Evolutionary conservation across 2,113 vertebrate species (phyloP).

Genomic region (Pseudorhombus dupliciocellatus): DNA sequence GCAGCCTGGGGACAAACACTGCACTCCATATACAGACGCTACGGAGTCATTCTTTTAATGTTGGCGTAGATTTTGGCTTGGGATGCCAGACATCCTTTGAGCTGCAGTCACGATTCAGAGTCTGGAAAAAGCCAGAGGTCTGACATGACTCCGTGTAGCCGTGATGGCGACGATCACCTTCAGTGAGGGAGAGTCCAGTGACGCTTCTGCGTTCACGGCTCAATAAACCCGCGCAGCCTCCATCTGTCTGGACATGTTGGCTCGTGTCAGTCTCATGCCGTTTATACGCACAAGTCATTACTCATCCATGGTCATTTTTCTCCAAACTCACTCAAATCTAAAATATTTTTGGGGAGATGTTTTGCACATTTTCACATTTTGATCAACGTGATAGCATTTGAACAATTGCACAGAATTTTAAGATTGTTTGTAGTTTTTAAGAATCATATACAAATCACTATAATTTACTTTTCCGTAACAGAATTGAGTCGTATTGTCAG

Average conservation of each 20-base stretch:
- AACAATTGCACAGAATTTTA: not conserved
- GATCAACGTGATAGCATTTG: not conserved
- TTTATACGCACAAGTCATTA: constrained; percentile 5
- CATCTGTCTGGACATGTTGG: constrained; percentile 60
- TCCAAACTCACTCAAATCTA: not conserved
- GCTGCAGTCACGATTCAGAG: constrained; percentile 12
- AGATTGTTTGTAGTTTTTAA: not conserved
- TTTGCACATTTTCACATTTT: not conserved
- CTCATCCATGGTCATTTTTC: not conserved
- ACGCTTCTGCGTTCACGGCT: constrained; percentile 57
- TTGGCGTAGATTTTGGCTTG: constrained; percentile 62
- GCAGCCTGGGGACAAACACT: constrained; percentile 1
- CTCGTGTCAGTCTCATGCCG: constrained; percentile 77
- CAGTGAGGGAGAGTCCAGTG: constrained; percentile 1
- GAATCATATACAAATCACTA: too few relatives aligned
- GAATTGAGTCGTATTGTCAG: not conserved
- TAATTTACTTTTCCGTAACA: not conserved
- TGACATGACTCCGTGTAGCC: constrained; percentile 5
- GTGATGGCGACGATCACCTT: constrained; percentile 3
- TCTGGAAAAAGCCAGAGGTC: constrained; percentile 13
- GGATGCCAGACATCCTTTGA: constrained; percentile 56
- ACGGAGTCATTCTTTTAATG: constrained; percentile 14
- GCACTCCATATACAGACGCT: constrained; percentile 28
- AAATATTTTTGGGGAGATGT: not conserved
- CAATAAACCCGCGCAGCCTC: constrained; percentile 30